phyloP scores from a whole-genome alignment of 2,113 vertebrate genomes.

The Mesocricetus auratus region DNA sequence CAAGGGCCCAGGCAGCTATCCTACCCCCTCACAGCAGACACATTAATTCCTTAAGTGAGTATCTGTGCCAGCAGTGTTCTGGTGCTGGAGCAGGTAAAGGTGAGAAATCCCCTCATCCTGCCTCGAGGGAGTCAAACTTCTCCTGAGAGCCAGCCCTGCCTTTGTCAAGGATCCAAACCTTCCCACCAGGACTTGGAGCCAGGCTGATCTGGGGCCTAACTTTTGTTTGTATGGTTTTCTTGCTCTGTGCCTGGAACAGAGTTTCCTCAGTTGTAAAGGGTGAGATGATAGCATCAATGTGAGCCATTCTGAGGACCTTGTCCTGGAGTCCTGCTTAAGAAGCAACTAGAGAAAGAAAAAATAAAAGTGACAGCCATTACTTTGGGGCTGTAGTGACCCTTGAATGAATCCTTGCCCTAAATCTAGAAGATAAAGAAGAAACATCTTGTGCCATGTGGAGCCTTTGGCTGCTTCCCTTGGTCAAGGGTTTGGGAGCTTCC shows the following conservation, averaged over 20 bases:
- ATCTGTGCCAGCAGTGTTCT: not conserved
- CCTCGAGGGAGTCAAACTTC: not conserved
- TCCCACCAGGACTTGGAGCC: not conserved
- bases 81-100: not conserved
- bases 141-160: not conserved
- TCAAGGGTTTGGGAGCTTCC: not conserved
- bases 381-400: not conserved
- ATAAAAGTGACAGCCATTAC: not conserved
- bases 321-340: not conserved
- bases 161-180: not conserved
- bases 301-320: not conserved
- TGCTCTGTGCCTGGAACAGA: not conserved
- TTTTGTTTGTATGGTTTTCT: not conserved
- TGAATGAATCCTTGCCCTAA: not conserved
- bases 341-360: not conserved
- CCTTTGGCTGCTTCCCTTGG: not conserved
- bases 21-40: not conserved
- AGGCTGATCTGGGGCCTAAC: not conserved
- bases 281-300: not conserved
- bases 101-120: not conserved
- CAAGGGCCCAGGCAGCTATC: not conserved
- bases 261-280: not conserved
- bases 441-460: not conserved
- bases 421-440: not conserved
- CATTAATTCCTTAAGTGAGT: not conserved